Conservation (phyloP, 2,797 vertebrate species). For the Spinibarbus caldwelli region DNA sequence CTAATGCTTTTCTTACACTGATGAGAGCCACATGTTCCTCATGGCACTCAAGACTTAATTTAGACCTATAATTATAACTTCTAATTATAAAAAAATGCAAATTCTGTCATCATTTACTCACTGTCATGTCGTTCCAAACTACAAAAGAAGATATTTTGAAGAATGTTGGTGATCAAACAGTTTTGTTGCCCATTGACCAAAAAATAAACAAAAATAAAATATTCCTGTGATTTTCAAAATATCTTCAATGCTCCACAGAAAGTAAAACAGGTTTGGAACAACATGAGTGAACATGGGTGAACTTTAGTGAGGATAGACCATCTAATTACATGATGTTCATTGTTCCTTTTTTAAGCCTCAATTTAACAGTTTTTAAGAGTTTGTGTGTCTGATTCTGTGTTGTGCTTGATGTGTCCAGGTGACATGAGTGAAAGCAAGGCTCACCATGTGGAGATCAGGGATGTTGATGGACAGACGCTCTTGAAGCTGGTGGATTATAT, state of each 20-base stretch:
- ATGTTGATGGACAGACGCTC: slow-evolving; percentile 91
- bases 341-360: background rate
- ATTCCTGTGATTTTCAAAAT: background rate
- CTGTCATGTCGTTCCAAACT: background rate
- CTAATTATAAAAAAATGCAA: too few relatives aligned
- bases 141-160: background rate
- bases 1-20: background rate
- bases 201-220: background rate
- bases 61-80: background rate
- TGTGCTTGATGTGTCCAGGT: slow-evolving; percentile 72
- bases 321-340: background rate
- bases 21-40: background rate
- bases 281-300: background rate
- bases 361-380: background rate
- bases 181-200: background rate
- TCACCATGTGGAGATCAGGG: slow-evolving; percentile 92
- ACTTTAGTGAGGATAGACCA: background rate
- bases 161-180: background rate
- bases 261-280: background rate
- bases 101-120: background rate
- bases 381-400: background rate
- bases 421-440: slow-evolving; percentile 99
- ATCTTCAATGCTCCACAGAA: background rate
- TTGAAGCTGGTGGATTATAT: slow-evolving; percentile 94
- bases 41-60: background rate